Percentiles rank a stretch among this genome's conserved stretches.
Evolutionary conservation across 2,113 vertebrate genomes (phyloP).

Genomic region (Lophotis ruficrista): DNA sequence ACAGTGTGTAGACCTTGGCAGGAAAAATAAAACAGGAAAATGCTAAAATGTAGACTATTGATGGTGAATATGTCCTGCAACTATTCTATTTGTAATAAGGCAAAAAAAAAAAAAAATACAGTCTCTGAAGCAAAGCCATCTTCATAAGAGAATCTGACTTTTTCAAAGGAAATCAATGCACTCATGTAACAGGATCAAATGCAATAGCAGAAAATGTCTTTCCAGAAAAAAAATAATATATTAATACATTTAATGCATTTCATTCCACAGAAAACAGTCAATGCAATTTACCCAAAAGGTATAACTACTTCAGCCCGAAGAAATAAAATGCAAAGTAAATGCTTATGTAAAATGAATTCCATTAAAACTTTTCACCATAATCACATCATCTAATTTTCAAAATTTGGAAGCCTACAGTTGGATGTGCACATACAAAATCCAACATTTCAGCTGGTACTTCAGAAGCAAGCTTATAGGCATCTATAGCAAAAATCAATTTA

Average conservation of each 20-base stretch:
- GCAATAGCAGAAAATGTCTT: neutral
- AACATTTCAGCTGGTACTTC: neutral
- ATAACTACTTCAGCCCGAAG: neutral
- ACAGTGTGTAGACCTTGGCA: neutral
- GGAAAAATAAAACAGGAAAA: neutral
- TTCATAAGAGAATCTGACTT: neutral
- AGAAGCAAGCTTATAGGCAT: neutral
- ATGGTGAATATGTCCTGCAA: neutral
- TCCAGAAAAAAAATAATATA: neutral
- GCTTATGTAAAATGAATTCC: neutral
- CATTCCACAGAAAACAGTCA: neutral
- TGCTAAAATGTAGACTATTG: neutral
- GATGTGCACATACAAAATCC: neutral
- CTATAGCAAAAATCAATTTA: neutral
- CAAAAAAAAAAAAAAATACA: neutral
- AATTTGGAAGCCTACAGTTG: neutral
- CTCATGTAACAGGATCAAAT: neutral
- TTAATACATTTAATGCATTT: neutral
- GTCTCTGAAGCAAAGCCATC: slow-evolving; percentile 5
- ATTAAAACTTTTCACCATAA: neutral
- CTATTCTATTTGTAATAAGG: neutral
- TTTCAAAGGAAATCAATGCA: slow-evolving; percentile 13
- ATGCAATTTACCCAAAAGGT: neutral
- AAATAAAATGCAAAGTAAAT: neutral
- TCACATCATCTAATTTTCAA: neutral